Evolutionary conservation across 2,888 invertebrate genomes (phyloP).

Genomic region (Mellilla xanthometata): DNA sequence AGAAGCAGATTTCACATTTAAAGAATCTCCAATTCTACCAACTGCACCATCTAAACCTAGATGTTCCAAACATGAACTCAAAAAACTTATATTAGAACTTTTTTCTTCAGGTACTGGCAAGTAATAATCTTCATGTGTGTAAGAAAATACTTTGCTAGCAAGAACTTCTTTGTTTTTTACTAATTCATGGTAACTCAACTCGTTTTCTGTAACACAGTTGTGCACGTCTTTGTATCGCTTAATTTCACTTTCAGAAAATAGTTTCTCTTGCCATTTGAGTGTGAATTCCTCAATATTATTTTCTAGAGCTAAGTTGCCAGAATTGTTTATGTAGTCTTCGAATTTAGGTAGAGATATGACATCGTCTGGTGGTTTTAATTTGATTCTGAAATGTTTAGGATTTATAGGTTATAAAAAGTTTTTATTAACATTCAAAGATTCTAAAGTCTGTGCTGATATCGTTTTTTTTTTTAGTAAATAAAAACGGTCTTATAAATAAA

Average conservation of each 20-base stretch:
- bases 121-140: constrained; percentile 82
- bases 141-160: constrained; percentile 77
- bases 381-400: constrained; percentile 40
- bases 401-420: no score
- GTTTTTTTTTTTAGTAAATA: no score
- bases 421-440: no score
- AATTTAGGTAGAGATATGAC: constrained; percentile 62
- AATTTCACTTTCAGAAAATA: constrained; percentile 84
- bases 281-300: constrained; percentile 50
- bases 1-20: constrained; percentile 41
- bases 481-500: no score
- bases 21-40: constrained; percentile 37
- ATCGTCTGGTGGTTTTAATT: constrained; percentile 57
- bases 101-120: constrained; percentile 53
- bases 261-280: constrained; percentile 89
- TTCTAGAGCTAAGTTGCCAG: constrained; percentile 41
- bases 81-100: constrained; percentile 28
- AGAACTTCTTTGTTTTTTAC: constrained; percentile 52
- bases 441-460: no score
- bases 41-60: constrained; percentile 45
- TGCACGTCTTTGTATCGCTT: constrained; percentile 82
- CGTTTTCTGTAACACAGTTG: constrained; percentile 84
- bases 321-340: constrained; percentile 53
- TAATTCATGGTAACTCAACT: constrained; percentile 59
- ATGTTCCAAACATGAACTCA: constrained; percentile 45